Percentiles rank a stretch among this genome's conserved stretches.
phyloP scores from a whole-genome alignment of 2,888 invertebrate genomes.

The Steinernema carpocapsae region DNA sequence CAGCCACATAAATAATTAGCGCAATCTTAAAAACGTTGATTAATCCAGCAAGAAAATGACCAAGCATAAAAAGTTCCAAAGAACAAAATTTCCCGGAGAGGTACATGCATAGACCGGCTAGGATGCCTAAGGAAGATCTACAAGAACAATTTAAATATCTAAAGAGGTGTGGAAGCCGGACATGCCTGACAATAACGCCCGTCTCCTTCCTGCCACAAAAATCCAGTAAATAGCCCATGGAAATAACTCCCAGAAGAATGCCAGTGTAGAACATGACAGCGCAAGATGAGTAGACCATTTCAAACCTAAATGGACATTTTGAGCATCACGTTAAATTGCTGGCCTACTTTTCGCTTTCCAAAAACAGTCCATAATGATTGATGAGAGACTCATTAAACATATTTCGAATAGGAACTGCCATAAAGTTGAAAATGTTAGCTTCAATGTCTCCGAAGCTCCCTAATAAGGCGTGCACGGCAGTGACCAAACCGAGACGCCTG shows the following conservation, averaged over 20 bases:
- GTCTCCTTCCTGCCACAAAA: slow-evolving; percentile 56
- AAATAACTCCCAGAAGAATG: slow-evolving; percentile 52
- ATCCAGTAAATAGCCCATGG: slow-evolving; percentile 61
- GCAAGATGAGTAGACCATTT: slow-evolving; percentile 56
- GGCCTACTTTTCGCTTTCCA: slow-evolving; percentile 37
- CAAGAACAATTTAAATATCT: slow-evolving; percentile 34
- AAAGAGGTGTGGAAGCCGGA: neutral
- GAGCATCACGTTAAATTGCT: neutral
- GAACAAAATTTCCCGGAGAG: slow-evolving; percentile 47
- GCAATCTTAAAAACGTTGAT: slow-evolving; percentile 52
- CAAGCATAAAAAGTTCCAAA: slow-evolving; percentile 57
- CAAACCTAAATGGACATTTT: slow-evolving; percentile 50
- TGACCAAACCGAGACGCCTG: slow-evolving; percentile 48
- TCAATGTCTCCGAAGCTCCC: slow-evolving; percentile 60
- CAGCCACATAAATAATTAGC: slow-evolving; percentile 59
- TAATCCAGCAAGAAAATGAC: slow-evolving; percentile 58
- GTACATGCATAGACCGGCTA: slow-evolving; percentile 53
- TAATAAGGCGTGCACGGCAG: slow-evolving; percentile 56
- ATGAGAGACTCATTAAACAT: slow-evolving; percentile 53
- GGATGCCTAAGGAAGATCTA: slow-evolving; percentile 54
- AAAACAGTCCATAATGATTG: slow-evolving; percentile 44
- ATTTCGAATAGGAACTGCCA: slow-evolving; percentile 54
- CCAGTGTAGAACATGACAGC: slow-evolving; percentile 59
- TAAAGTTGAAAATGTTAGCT: slow-evolving; percentile 55
- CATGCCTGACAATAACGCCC: slow-evolving; percentile 51